These are phyloP conservation scores for Opisthograptis luteolata DNA, from an alignment of 2,888 invertebrate species.

Conservation along the genomic window DNA sequence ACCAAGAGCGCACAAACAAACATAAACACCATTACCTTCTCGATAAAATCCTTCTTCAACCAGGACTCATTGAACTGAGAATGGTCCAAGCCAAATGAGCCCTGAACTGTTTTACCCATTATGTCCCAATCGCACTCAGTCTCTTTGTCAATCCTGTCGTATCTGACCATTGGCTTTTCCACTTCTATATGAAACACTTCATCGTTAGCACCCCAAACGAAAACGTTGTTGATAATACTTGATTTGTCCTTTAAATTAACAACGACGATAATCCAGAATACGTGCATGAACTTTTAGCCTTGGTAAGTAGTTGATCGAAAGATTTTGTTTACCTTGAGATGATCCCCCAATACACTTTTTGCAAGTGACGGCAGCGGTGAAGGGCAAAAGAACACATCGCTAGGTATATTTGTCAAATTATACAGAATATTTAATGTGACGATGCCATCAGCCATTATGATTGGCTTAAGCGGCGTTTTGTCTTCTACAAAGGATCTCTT, in stretches of 20 bases:
- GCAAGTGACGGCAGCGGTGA: conserved; percentile 55
- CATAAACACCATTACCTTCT: conserved; percentile 68
- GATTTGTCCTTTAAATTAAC: conserved; percentile 55
- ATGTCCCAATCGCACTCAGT: conserved; percentile 51
- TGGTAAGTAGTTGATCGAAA: too few relatives aligned
- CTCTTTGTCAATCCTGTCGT: conserved; percentile 42
- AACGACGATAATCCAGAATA: too few relatives aligned
- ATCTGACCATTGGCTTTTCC: conserved; percentile 55
- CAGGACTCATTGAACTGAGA: conserved; percentile 65
- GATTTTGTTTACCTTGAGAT: conserved; percentile 53
- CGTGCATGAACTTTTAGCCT: too few relatives aligned
- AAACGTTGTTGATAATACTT: conserved; percentile 54
- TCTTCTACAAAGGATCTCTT: conserved; percentile 29
- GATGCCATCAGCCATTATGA: conserved; percentile 70
- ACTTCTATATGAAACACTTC: conserved; percentile 65
- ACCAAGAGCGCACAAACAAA: too few relatives aligned
- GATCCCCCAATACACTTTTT: conserved; percentile 58
- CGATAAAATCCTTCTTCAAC: conserved; percentile 71
- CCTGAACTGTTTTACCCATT: conserved; percentile 47
- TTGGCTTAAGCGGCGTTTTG: conserved; percentile 46
- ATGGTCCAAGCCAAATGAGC: conserved; percentile 55
- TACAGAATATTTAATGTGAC: conserved; percentile 61
- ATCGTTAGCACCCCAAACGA: conserved; percentile 71
- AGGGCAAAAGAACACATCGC: conserved; percentile 60
- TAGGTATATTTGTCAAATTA: conserved; percentile 43